Percentiles rank a stretch among this genome's conserved stretches.
phyloP scores from a whole-genome alignment of 35 echinoderm and acorn worm genomes.

The Anneissia japonica region DNA sequence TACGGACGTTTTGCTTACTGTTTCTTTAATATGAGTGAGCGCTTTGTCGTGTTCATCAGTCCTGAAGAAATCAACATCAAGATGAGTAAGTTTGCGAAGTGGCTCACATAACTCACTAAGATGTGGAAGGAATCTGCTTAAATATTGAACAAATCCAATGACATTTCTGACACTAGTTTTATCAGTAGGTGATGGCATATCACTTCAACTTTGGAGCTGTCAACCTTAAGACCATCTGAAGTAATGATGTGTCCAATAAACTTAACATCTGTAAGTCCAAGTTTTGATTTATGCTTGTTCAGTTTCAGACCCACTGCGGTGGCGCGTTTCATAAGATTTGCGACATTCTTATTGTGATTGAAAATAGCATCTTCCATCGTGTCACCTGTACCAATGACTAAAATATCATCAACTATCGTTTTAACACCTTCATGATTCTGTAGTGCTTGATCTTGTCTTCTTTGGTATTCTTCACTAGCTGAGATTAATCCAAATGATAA shows the following conservation, averaged over 20 bases:
- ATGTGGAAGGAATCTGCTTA: constrained; percentile 43
- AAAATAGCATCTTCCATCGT: constrained; percentile 44
- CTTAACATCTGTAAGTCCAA: constrained; percentile 19
- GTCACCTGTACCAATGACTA: constrained; percentile 45
- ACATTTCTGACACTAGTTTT: constrained; percentile 19
- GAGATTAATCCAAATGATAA: constrained; percentile 53
- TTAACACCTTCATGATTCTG: constrained; percentile 39
- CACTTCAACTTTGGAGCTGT: constrained; percentile 36
- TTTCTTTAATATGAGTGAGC: constrained; percentile 31
- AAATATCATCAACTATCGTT: constrained; percentile 58
- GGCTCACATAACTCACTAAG: constrained; percentile 45
- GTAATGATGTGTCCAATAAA: constrained; percentile 45
- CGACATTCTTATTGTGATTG: constrained; percentile 55
- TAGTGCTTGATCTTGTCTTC: constrained; percentile 35
- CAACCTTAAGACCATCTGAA: constrained; percentile 18
- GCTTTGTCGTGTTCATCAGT: constrained; percentile 34
- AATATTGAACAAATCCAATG: constrained; percentile 48
- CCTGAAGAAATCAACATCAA: constrained; percentile 29
- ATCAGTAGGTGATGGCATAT: constrained; percentile 39
- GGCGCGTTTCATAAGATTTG: constrained; percentile 24
- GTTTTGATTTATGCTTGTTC: constrained; percentile 52
- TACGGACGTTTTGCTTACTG: constrained; percentile 25
- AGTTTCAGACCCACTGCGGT: constrained; percentile 39
- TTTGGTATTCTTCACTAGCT: constrained; percentile 40
- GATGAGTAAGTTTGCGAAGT: constrained; percentile 51